Evolutionary conservation across 1,140 invertebrate species (phyloP), one percentile per base, ranked within the genome.

Genomic region (Streblospio benedicti): DNA sequence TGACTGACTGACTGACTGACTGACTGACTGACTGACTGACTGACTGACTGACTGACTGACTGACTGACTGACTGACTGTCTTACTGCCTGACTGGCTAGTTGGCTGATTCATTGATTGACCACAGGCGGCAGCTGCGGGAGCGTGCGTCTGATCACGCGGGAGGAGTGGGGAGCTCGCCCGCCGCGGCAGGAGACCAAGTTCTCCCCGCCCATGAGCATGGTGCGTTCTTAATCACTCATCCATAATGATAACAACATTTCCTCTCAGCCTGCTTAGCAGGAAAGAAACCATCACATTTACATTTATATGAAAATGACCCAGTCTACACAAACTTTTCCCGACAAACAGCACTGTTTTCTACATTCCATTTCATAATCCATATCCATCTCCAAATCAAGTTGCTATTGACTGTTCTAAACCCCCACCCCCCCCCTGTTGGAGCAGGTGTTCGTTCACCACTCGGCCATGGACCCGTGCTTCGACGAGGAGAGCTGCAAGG

Each of bases 201-300:
- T 67, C 9, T 35, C 18, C 64, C 23, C 44, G 12, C 86, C 88
- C 1, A 84, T 87, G 1, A 81, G 83, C 0, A 86, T 82, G 61
- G 85, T n/a, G n/a, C n/a, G n/a, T n/a, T n/a, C n/a, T n/a, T n/a
- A n/a, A n/a, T n/a, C n/a, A n/a, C n/a, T n/a, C n/a, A n/a, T n/a
- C n/a, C n/a, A n/a, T n/a, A n/a, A n/a, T n/a, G n/a, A n/a, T n/a
- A n/a, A n/a, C n/a, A n/a, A n/a, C n/a, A n/a, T n/a, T n/a, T n/a
- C n/a, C n/a, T n/a, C n/a, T n/a, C n/a, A n/a, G n/a, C n/a, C n/a
- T n/a, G n/a, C n/a, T n/a, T n/a, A n/a, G n/a, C n/a, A n/a, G n/a
- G n/a, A n/a, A n/a, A n/a, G n/a, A n/a, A n/a, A n/a, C n/a, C n/a
- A n/a, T n/a, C n/a, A n/a, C n/a, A n/a, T n/a, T n/a, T n/a, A n/a